Evolutionary conservation across 2,888 invertebrate genomes (phyloP), one percentile per base, ranked within the genome.

Genomic region (Himalopsyche japonica): DNA sequence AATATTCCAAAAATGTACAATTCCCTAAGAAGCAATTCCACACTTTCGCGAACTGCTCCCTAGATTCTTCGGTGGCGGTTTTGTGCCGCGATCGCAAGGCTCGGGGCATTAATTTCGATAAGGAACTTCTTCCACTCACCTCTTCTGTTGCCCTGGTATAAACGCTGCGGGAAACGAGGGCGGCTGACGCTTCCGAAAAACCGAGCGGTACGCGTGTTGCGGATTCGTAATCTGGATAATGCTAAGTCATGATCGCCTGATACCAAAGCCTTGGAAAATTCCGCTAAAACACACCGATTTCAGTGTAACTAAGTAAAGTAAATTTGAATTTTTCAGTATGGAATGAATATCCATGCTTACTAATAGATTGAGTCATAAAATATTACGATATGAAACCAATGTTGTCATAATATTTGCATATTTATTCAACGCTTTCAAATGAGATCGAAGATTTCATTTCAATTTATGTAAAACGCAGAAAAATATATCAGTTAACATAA

Each of bases 1-100:
- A 85, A 87, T 87, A 87, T 86, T 87, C 87, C 80, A 84, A 81
- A 82, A 83, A 86, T 86, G 85, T 87, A 87, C 86, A 87, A 87
- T 86, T 87, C 87, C 87, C 87, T 48, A 47, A 77, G 86, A 84
- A 83, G 81, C 87, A 82, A 86, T 87, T 87, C 87, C 85, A 86
- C 87, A 87, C 87, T 86, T 87, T 86, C 83, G 70, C 85, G 86
- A 86, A 87, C 83, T 80, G 81, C 82, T 83, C 87, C 87, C 86
- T 76, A 77, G 85, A 76, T 84, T 80, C 83, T 32, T n/a, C n/a
- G 34, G 81, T 49, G 82, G 81, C 48, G 80, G 83, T 79, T 80
- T 81, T 49, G 84, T 48, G 78, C 82, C 76, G 48, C 76, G 48
- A 70, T 76, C 76, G 81, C 84, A 76, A 43, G 81, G 64, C 70